Conservation (phyloP, 1,140 invertebrate species). For the Pollicipes pollicipes region DNA sequence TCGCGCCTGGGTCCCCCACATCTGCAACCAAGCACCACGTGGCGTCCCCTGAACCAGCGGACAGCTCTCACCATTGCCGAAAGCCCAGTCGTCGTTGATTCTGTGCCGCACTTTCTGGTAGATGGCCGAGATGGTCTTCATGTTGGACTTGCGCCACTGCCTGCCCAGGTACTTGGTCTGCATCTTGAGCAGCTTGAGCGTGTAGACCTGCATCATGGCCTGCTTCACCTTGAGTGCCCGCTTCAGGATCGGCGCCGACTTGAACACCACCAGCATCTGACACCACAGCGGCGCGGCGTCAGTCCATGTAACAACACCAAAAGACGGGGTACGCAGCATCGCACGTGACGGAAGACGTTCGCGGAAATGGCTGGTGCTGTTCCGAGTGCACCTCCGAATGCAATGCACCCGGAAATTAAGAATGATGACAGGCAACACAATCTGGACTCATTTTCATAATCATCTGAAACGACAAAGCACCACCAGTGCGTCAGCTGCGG, state of each 20-base stretch:
- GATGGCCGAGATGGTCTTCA: constrained; percentile 98
- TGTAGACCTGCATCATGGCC: constrained; percentile 95
- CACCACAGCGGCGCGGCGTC: constrained; percentile 19
- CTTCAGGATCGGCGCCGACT: constrained; percentile 95
- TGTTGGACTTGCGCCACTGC: constrained; percentile 98
- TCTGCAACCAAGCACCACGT: too few relatives aligned
- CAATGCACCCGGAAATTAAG: too few relatives aligned
- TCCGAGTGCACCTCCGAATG: too few relatives aligned
- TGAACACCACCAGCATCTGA: constrained; percentile 95
- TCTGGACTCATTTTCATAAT: too few relatives aligned
- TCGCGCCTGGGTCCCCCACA: too few relatives aligned
- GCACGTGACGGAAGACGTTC: neutral
- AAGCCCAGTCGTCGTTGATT: constrained; percentile 98
- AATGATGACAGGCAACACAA: too few relatives aligned
- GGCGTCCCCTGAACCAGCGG: too few relatives aligned
- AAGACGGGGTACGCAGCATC: neutral
- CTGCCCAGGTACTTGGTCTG: constrained; percentile 97
- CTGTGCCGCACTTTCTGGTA: constrained; percentile 90
- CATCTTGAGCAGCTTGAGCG: constrained; percentile 96
- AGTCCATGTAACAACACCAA: constrained; percentile 6
- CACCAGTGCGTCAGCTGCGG: too few relatives aligned
- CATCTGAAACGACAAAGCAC: too few relatives aligned
- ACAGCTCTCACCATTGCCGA: constrained; percentile 61
- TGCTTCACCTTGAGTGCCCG: constrained; percentile 86
- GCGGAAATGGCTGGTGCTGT: constrained; percentile 3